Percentiles rank a stretch among this genome's conserved stretches.
Conservation (phyloP, 1,140 invertebrate genomes). For the Mizuhopecten yessoensis region DNA sequence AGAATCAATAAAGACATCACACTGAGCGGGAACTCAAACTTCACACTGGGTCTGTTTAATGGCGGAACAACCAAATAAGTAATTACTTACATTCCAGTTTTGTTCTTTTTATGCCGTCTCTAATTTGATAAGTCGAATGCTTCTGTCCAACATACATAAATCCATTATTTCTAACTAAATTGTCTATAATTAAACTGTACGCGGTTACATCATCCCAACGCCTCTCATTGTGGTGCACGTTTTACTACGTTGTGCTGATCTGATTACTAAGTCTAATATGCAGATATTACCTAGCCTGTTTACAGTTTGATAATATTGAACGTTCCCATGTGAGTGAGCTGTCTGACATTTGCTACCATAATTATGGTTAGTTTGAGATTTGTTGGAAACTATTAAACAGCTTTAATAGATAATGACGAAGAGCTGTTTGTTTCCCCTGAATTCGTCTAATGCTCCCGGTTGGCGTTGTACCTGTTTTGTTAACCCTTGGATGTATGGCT, state of each 20-base stretch:
- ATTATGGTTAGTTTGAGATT: slow-evolving; percentile 21
- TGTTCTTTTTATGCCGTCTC: background rate
- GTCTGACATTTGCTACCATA: background rate
- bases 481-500: no score
- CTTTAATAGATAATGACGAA: background rate
- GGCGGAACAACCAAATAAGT: background rate
- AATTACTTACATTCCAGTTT: background rate
- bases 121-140: background rate
- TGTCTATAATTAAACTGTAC: background rate
- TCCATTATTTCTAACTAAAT: slow-evolving; percentile 1
- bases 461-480: no score
- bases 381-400: background rate
- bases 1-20: background rate
- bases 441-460: no score
- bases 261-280: background rate
- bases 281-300: background rate
- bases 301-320: background rate
- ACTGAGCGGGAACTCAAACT: background rate
- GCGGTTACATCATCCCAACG: background rate
- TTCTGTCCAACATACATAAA: background rate
- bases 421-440: background rate
- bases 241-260: background rate
- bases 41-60: slow-evolving; percentile 13
- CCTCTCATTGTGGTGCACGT: background rate
- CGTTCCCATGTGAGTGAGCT: background rate